Evolutionary conservation across 2,888 invertebrate genomes (phyloP).

Genomic region (Tiliacea aurago): DNA sequence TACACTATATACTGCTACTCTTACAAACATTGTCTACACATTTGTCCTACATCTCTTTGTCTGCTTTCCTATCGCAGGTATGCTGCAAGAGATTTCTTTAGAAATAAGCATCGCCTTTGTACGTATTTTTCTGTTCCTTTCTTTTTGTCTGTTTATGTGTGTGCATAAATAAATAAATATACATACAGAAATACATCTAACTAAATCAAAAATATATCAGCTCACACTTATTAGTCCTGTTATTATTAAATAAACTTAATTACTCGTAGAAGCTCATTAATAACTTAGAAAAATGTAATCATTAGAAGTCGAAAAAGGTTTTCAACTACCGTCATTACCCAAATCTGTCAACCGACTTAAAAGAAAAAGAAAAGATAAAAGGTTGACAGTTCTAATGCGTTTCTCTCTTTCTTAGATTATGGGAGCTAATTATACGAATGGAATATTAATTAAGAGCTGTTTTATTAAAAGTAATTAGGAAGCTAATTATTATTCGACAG

Average conservation of each 20-base stretch:
- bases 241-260: neutral
- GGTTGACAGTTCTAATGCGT: constrained; percentile 45
- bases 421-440: constrained; percentile 55
- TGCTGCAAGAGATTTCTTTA: too few species aligned
- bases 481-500: constrained; percentile 56
- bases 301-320: constrained; percentile 4
- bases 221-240: neutral
- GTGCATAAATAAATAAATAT: too few species aligned
- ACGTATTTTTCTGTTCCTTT: too few species aligned
- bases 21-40: too few species aligned
- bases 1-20: too few species aligned
- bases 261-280: constrained; percentile 15
- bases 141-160: too few species aligned
- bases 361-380: constrained; percentile 38
- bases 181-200: neutral
- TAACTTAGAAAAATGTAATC: constrained; percentile 1
- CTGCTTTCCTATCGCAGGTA: too few species aligned
- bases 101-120: too few species aligned
- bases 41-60: too few species aligned
- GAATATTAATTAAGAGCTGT: constrained; percentile 57
- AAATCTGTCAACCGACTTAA: constrained; percentile 36
- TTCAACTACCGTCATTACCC: constrained; percentile 25
- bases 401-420: constrained; percentile 45
- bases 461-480: constrained; percentile 56
- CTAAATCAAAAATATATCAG: constrained; percentile 1